These are phyloP conservation scores for Cancer borealis DNA, from an alignment of 2,888 invertebrate genomes.

Conservation along the genomic window DNA sequence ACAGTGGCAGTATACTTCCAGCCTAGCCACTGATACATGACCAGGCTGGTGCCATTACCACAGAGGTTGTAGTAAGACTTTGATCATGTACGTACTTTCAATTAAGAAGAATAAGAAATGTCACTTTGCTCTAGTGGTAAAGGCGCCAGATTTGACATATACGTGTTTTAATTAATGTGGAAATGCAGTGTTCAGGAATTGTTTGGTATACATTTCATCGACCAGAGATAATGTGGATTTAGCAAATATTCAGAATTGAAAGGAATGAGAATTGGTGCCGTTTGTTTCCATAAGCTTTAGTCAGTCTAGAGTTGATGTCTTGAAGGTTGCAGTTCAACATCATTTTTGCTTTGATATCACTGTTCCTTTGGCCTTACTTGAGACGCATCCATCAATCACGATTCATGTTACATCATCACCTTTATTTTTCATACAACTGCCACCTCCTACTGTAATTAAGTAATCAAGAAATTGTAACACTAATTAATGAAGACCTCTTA, in stretches of 20 bases:
- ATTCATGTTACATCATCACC: constrained; percentile 6
- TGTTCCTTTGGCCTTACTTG: background rate
- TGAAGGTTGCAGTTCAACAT: background rate
- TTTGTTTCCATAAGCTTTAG: background rate
- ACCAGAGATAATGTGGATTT: background rate
- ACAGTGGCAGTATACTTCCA: too few species aligned
- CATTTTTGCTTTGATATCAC: background rate
- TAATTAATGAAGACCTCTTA: background rate
- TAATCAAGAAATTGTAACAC: background rate
- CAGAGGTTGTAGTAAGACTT: too few species aligned
- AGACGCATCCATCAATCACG: background rate
- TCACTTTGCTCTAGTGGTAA: background rate
- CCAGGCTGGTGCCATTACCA: too few species aligned
- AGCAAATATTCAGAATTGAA: background rate
- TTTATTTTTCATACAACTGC: background rate
- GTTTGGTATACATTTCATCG: too few species aligned
- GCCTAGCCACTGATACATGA: too few species aligned
- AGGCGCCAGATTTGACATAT: background rate
- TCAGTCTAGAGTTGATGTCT: background rate
- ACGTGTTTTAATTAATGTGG: background rate
- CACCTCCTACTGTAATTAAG: background rate
- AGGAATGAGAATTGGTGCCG: background rate
- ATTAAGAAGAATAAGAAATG: background rate
- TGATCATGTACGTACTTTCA: background rate
- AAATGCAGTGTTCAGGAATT: background rate